phyloP scores from a whole-genome alignment of 2,888 invertebrate species.

The Sarcophaga caerulescens region DNA sequence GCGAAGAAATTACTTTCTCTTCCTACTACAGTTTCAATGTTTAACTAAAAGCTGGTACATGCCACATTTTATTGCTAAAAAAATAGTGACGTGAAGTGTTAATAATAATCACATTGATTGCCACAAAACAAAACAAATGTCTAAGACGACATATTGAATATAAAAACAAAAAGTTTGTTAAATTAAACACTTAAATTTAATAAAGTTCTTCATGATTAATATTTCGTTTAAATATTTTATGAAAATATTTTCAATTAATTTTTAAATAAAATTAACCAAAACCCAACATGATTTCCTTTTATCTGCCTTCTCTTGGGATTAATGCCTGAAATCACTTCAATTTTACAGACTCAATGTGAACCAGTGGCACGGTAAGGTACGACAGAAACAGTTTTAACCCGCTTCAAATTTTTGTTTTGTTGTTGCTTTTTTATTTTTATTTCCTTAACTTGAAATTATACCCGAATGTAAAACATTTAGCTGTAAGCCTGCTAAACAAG shows the following conservation, averaged over 20 bases:
- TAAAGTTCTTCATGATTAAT: too few species aligned
- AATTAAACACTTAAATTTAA: too few species aligned
- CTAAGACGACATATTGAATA: too few species aligned
- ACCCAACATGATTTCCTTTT: too few species aligned
- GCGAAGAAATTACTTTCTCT: too few species aligned
- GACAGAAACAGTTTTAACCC: neutral
- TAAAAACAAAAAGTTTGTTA: too few species aligned
- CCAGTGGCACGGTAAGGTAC: neutral
- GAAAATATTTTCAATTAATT: neutral
- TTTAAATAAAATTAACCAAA: neutral
- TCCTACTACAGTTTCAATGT: too few species aligned
- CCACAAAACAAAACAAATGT: too few species aligned
- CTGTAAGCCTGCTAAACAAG: neutral
- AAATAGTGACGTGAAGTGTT: too few species aligned
- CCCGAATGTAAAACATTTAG: slow-evolving; percentile 26
- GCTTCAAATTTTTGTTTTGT: neutral
- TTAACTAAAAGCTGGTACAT: too few species aligned
- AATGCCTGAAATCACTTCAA: slow-evolving; percentile 10
- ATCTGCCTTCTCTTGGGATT: neutral
- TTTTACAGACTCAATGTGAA: neutral
- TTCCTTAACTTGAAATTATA: slow-evolving; percentile 36
- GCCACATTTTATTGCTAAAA: too few species aligned
- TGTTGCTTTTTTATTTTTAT: neutral
- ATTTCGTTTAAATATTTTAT: neutral
- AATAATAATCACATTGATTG: too few species aligned